Conservation (phyloP, 2,888 invertebrate species). For the Hemicrepidius hirtus region DNA sequence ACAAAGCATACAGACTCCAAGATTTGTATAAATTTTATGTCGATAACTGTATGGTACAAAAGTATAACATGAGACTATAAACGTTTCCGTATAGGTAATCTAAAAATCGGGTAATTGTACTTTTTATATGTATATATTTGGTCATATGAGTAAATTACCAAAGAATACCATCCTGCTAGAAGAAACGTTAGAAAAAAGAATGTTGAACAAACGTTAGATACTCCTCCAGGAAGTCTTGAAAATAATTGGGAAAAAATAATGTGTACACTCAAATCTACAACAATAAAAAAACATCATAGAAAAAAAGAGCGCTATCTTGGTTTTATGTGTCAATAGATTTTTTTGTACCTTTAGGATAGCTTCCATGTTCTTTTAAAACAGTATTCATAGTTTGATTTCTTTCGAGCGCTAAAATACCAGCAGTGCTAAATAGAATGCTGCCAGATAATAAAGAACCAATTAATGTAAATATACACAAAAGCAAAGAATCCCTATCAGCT, state of each 20-base stretch:
- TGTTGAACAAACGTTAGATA: constrained; percentile 29
- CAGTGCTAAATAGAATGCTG: constrained; percentile 47
- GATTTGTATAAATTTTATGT: constrained; percentile 34
- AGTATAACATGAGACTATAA: constrained; percentile 35
- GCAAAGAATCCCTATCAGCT: constrained; percentile 48
- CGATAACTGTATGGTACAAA: constrained; percentile 15
- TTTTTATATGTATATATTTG: neutral
- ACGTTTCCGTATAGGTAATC: constrained; percentile 46
- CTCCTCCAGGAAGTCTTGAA: constrained; percentile 26
- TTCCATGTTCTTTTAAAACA: constrained; percentile 30
- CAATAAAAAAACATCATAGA: too few species aligned
- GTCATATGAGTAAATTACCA: constrained; percentile 35
- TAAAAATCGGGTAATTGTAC: constrained; percentile 19
- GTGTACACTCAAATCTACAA: constrained; percentile 38
- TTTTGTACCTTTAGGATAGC: constrained; percentile 31
- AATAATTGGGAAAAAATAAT: constrained; percentile 48
- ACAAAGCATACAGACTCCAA: constrained; percentile 33
- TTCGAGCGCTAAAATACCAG: constrained; percentile 52
- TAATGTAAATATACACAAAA: constrained; percentile 45
- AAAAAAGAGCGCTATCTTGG: too few species aligned
- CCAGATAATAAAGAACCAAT: constrained; percentile 49
- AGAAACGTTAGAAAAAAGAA: constrained; percentile 41
- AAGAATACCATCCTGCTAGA: constrained; percentile 46
- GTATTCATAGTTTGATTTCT: constrained; percentile 39
- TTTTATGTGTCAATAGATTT: too few species aligned